Evolutionary conservation across 2,797 vertebrate species (phyloP).

Genomic region (Philypnodon macrostomus): DNA sequence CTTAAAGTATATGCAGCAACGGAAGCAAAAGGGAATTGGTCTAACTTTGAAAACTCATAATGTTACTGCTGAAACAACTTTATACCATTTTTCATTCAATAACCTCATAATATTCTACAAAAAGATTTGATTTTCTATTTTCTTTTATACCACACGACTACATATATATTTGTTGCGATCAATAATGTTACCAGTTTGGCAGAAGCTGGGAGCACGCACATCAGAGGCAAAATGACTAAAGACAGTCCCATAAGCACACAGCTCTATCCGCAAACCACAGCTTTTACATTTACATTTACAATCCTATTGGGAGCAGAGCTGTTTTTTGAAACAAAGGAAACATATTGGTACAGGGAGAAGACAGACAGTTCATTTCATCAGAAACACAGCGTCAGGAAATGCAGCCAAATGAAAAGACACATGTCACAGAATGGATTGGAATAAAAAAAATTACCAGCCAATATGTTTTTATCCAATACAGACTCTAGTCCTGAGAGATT

Average conservation of each 20-base stretch:
- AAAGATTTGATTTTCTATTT: conserved; percentile 49
- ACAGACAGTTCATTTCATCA: conserved; percentile 33
- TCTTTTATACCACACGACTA: conserved; percentile 21
- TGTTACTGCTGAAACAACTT: conserved; percentile 18
- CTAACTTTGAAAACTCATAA: conserved; percentile 44
- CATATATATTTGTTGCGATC: conserved; percentile 37
- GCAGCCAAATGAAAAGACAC: conserved; percentile 11
- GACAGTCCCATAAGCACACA: conserved; percentile 45
- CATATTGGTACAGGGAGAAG: conserved; percentile 21
- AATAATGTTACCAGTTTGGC: conserved; percentile 33
- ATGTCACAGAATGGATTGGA: conserved; percentile 18
- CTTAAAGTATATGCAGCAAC: conserved; percentile 14
- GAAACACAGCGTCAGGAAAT: conserved; percentile 24
- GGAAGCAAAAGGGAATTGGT: conserved; percentile 18
- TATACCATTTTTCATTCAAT: conserved; percentile 48
- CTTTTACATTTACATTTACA: conserved; percentile 36
- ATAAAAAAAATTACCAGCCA: too few relatives aligned
- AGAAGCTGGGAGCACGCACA: conserved; percentile 23
- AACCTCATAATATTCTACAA: conserved; percentile 47
- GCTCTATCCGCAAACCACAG: conserved; percentile 39
- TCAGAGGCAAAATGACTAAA: conserved; percentile 46
- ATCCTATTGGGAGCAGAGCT: conserved; percentile 29
- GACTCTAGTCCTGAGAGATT: too few relatives aligned
- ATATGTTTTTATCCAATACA: too few relatives aligned
- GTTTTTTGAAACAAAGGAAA: conserved; percentile 36